Evolutionary conservation across 2,113 vertebrate genomes (phyloP).

Genomic region (Pandion haliaetus): DNA sequence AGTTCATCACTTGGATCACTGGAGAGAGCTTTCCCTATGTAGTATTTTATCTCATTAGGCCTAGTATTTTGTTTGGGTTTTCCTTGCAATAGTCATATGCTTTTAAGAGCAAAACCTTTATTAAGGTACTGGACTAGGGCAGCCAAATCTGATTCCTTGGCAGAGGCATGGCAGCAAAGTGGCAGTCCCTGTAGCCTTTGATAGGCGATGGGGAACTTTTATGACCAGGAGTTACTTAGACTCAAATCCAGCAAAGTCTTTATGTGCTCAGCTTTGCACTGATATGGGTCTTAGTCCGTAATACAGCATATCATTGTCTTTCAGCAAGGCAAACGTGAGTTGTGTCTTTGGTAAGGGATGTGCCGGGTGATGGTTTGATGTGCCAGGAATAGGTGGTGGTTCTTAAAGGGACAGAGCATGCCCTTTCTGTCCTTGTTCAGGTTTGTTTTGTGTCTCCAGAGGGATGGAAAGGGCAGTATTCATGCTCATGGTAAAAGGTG

Average conservation of each 20-base stretch:
- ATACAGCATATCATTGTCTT: neutral
- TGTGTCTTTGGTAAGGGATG: neutral
- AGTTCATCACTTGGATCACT: neutral
- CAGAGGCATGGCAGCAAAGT: neutral
- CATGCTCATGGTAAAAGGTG: neutral
- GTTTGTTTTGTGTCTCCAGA: neutral
- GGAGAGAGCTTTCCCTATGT: neutral
- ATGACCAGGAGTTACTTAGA: neutral
- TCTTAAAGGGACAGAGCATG: neutral
- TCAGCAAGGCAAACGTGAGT: neutral
- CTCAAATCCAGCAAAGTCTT: neutral
- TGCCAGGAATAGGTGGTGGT: neutral
- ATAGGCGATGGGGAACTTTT: neutral
- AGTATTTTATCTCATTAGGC: neutral
- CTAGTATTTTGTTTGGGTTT: neutral
- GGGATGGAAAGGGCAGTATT: neutral
- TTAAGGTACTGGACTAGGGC: neutral
- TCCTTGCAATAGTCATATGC: neutral
- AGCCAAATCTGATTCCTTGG: neutral
- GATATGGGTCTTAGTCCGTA: neutral
- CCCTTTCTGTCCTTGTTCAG: neutral
- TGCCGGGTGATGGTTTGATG: neutral
- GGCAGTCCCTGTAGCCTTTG: neutral
- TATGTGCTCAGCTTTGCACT: neutral
- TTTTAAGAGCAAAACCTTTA: neutral